Evolutionary conservation across 1,140 invertebrate species (phyloP).

Genomic region (Dinoponera quadriceps): DNA sequence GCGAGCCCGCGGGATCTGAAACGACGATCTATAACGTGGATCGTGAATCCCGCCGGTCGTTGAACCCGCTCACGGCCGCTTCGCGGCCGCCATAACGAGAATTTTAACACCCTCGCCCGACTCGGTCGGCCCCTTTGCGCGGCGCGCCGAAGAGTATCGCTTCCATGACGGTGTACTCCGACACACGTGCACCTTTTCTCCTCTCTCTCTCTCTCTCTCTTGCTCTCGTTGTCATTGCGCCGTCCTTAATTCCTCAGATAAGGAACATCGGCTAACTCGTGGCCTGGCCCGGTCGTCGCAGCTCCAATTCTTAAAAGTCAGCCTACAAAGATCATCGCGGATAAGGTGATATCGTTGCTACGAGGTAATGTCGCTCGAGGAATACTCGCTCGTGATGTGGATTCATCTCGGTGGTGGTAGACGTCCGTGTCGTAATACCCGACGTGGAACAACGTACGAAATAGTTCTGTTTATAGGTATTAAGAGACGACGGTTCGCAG

Average conservation of each 20-base stretch:
- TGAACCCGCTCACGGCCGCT: slow-evolving; percentile 69
- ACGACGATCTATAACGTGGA: slow-evolving; percentile 68
- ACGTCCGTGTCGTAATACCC: slow-evolving; percentile 52
- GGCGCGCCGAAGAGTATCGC: slow-evolving; percentile 69
- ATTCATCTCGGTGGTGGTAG: slow-evolving; percentile 62
- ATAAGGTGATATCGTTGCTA: slow-evolving; percentile 66
- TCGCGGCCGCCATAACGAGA: slow-evolving; percentile 67
- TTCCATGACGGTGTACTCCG: slow-evolving; percentile 53
- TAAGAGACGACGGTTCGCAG: background rate
- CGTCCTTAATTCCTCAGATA: slow-evolving; percentile 70
- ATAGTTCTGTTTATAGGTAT: background rate
- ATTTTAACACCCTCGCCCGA: slow-evolving; percentile 73
- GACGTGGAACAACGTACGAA: background rate
- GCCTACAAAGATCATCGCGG: slow-evolving; percentile 63
- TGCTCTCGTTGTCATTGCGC: slow-evolving; percentile 49
- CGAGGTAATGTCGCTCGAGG: slow-evolving; percentile 42
- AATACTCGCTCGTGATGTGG: slow-evolving; percentile 59
- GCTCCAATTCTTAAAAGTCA: slow-evolving; percentile 65
- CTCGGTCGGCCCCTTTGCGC: slow-evolving; percentile 65
- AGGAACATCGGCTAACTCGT: slow-evolving; percentile 68
- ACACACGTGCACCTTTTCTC: background rate
- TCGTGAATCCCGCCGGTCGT: slow-evolving; percentile 71
- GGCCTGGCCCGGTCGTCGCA: slow-evolving; percentile 7
- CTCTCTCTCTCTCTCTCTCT: slow-evolving; percentile 23
- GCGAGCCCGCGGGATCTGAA: slow-evolving; percentile 68